These are phyloP conservation scores for Ephestia elutella DNA, from an alignment of 1,140 invertebrate genomes.

Conservation along the genomic window DNA sequence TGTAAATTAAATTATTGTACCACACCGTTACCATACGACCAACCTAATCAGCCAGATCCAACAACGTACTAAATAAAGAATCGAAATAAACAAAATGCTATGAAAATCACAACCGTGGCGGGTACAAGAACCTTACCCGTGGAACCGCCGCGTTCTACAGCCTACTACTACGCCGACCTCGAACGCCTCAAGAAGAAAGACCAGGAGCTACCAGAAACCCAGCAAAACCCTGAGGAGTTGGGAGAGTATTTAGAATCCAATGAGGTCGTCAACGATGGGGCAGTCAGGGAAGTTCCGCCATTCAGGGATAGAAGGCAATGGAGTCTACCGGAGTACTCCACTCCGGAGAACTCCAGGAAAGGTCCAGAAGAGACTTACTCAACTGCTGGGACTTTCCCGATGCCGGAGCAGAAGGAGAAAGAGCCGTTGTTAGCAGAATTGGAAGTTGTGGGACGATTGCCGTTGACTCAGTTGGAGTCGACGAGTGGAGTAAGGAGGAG, in stretches of 20 bases:
- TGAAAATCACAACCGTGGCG: constrained; percentile 29
- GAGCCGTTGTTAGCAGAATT: constrained; percentile 60
- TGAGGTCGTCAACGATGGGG: constrained; percentile 46
- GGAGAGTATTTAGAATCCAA: constrained; percentile 50
- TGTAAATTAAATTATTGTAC: not conserved
- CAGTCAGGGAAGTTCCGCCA: constrained; percentile 52
- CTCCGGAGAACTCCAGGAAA: constrained; percentile 38
- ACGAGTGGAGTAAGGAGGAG: constrained; percentile 49
- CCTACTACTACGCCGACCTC: constrained; percentile 70
- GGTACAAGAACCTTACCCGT: constrained; percentile 29
- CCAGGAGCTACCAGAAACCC: constrained; percentile 16
- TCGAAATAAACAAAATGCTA: not conserved
- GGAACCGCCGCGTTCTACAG: constrained; percentile 62
- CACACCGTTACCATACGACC: not conserved
- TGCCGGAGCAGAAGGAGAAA: constrained; percentile 67
- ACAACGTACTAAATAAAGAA: not conserved
- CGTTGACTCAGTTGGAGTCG: constrained; percentile 45
- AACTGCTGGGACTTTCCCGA: constrained; percentile 67
- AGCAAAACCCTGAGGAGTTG: constrained; percentile 32
- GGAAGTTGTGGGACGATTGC: constrained; percentile 54
- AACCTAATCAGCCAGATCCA: not conserved
- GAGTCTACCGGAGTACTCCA: constrained; percentile 44
- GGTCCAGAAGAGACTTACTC: constrained; percentile 64
- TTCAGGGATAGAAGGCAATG: constrained; percentile 43
- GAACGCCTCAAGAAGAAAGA: constrained; percentile 53